Evolutionary conservation across 2,113 vertebrate species (phyloP).

Genomic region (Myrmophylax atrothorax): DNA sequence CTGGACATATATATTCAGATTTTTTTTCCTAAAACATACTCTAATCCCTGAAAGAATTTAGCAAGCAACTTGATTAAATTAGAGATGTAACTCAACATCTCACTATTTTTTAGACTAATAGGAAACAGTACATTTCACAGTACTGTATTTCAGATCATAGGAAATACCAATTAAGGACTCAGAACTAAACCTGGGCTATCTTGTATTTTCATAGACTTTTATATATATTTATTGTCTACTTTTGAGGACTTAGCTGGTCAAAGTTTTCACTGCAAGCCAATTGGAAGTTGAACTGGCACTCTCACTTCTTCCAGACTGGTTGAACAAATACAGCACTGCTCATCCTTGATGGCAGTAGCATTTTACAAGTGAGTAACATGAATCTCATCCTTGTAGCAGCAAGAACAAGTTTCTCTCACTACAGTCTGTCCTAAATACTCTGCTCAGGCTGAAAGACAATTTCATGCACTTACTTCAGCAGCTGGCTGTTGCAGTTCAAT

Average conservation of each 20-base stretch:
- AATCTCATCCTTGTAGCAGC: neutral
- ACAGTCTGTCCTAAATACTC: neutral
- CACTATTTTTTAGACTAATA: neutral
- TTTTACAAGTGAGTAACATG: neutral
- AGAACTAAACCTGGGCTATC: neutral
- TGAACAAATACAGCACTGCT: neutral
- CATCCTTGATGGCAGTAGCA: neutral
- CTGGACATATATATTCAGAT: neutral
- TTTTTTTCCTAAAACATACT: neutral
- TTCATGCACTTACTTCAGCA: neutral
- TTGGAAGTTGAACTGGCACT: neutral
- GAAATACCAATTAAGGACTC: neutral
- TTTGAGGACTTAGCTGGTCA: neutral
- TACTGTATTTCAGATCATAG: neutral
- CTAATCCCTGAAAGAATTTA: neutral
- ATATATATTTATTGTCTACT: neutral
- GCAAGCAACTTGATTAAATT: neutral
- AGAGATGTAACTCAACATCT: neutral
- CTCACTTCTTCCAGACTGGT: neutral
- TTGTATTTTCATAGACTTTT: neutral
- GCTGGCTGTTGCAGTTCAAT: neutral
- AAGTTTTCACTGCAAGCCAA: neutral
- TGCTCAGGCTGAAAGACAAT: neutral
- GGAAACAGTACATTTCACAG: neutral
- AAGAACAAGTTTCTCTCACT: neutral